Evolutionary conservation across 2,888 invertebrate genomes (phyloP), one percentile per base, ranked within the genome.

Genomic region (Cephus pygmeus): DNA sequence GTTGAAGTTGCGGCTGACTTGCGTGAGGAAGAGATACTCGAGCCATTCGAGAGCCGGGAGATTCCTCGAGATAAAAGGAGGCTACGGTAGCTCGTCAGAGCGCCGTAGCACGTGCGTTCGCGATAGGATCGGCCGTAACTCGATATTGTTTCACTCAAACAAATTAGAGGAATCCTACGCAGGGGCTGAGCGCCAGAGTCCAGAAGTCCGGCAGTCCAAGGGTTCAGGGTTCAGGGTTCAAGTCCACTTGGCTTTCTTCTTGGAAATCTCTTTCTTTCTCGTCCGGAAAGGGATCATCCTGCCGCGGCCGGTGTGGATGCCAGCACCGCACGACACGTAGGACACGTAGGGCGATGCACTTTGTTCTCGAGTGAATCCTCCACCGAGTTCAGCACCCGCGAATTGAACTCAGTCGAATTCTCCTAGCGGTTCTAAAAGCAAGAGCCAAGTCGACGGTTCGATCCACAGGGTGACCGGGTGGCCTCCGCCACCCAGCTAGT

Each of bases 81-180:
- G n/a, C 40, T 86, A 88, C 88, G 85, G 88, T 88, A 88, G 88
- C 88, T 84, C 84, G 82, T 84, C 85, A 86, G 85, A 85, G 79
- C 82, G 71, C 79, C 71, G 86, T 84, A 87, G 88, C 90, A 88
- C 90, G 88, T 87, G 88, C 88, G 88, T 88, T 73, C 80, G 76
- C 80, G 90, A 89, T 90, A 87, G 79, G 85, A 90, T 90, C 90
- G 84, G 79, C 84, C 85, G 90, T 90, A 90, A 90, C 90, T 89
- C 90, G 90, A 90, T 90, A 90, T 90, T 90, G 90, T 90, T 90
- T 89, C 87, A 87, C 90, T 90, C 88, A 88, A 89, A 89, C 87
- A 90, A 90, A 90, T 90, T 90, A 90, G 87, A 87, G 85, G 87
- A 88, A 86, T 88, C 83, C 85, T 86, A 84, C 75, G 80, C 78